These are phyloP conservation scores for Hydractinia echinata DNA, from an alignment of 30 jellyfish, hydroid and myxozoan species.

Conservation along the genomic window DNA sequence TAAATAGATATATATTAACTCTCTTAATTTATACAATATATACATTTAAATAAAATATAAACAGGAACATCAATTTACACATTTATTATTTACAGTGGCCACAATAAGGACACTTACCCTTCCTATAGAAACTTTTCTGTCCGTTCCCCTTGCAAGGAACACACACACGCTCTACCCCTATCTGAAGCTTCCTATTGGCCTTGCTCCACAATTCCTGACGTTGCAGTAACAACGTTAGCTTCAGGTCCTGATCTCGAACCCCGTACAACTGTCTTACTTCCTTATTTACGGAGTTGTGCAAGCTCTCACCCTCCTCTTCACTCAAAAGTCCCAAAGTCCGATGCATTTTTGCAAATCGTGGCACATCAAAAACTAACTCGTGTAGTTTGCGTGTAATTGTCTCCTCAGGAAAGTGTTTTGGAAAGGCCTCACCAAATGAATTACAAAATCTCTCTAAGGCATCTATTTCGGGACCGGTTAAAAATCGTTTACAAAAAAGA, in stretches of 20 bases:
- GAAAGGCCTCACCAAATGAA: slow-evolving; percentile 28
- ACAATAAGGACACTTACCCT: not conserved
- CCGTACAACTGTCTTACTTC: slow-evolving; percentile 31
- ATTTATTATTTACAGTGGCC: not conserved
- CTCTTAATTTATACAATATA: too few species aligned
- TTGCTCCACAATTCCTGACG: slow-evolving; percentile 22
- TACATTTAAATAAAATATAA: too few species aligned
- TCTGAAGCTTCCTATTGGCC: slow-evolving; percentile 14
- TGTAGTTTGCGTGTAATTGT: slow-evolving; percentile 32
- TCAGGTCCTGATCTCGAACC: slow-evolving; percentile 20
- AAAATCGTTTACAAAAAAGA: slow-evolving; percentile 25
- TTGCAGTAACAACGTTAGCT: slow-evolving; percentile 6
- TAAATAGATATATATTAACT: too few species aligned
- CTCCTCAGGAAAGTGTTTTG: slow-evolving; percentile 17
- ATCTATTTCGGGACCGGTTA: slow-evolving; percentile 31
- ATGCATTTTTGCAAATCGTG: slow-evolving; percentile 30
- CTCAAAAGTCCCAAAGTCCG: slow-evolving; percentile 35
- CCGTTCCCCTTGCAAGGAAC: not conserved
- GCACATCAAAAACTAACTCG: slow-evolving; percentile 27
- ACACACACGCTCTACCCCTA: not conserved
- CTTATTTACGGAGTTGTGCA: slow-evolving; percentile 34
- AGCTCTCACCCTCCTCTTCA: too few species aligned
- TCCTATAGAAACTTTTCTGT: not conserved
- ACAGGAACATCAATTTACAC: too few species aligned
- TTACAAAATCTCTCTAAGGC: not conserved